Evolutionary conservation across 2,888 invertebrate genomes (phyloP), one percentile per base, ranked within the genome.

Genomic region (Ormyrus nitidulus): DNA sequence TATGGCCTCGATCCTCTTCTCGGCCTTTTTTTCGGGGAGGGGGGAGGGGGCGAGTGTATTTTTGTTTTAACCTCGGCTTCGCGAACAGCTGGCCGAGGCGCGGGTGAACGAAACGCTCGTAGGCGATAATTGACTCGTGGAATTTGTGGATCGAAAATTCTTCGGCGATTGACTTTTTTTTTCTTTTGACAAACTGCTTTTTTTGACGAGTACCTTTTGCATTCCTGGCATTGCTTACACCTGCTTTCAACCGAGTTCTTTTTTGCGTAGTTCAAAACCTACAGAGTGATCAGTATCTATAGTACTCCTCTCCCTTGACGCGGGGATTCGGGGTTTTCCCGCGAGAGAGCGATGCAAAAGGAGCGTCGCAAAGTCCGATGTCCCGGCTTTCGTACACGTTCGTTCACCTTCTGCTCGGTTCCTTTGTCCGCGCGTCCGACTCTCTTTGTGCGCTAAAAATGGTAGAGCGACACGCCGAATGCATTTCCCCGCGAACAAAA

Each of bases 381-480:
- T 58, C 44, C n/a, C 65, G 13, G 2, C 19, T 6, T 48, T 64
- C 19, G 19, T 19, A 19, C 78, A 19, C 78, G 81, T 78, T 78
- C 78, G 75, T 81, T 81, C 74, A 81, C 78, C 78, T 81, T 64
- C 49, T 53, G n/a, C 64, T 68, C 72, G 34, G 44, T 49, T 51
- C 13, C 70, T 77, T 72, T 69, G 58, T 78, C 64, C 68, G 49
- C 53, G 6, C 48, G 70, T 68, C 51, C 71, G 59, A 48, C 71
- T 74, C 62, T 56, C 72, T 80, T 77, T 80, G 72, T 80, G 65
- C 51, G 77, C 81, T 77, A 81, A 81, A 81, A 81, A 76, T 76
- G 80, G 71, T 61, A 64, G 19, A 19, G 56, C 66, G 75, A 73
- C 62, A 19, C 19, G n/a, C 66, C 76, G 10, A 71, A 59, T 70